Base-by-base conservation (phyloP, 2,797 vertebrate genomes). In the Lagothrix lagotricha region DNA sequence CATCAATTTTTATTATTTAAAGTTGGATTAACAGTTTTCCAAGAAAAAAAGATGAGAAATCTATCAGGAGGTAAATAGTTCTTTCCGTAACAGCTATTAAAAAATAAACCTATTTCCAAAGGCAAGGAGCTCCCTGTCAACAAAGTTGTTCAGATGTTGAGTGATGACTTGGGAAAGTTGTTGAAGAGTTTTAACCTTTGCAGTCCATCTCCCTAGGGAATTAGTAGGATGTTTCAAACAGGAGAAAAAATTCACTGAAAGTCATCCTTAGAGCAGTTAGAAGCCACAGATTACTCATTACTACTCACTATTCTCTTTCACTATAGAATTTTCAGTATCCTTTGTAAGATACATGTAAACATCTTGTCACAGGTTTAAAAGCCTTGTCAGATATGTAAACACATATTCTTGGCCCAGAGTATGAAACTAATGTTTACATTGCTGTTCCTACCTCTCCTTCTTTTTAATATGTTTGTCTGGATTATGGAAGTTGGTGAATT, bases 1-100 rank as follows among this genome's bases (percentile, higher is more conserved):
- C 6, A 44, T 70, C 5, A n/a, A 2, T 80, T 95, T 85, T 73
- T 33, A n/a, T 48, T 87, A 90, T 87, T 89, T 72, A 6, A 77
- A 61, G 1, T 41, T 22, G 15, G 9, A 64, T 79, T 90, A 87
- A 86, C 5, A 1, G 75, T 85, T 73, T 46, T 1, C 19, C 17
- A 77, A 48, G 20, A 4, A 84, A n/a, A 20, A 39, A 64, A 41
- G 20, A 75, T 9, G 30, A 90, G 20, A 72, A 91, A 39, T 64
- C 0, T 58, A 58, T 84, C 7, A 91, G 30, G 22, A 93, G 24
- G 44, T 91, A 39, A 39, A 76, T 44, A 48, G 5, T 39, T 79
- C 4, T 57, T 93, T 81, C 36, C 88, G 2, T 88, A 92, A 83
- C 2, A 89, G 28, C 36, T 94, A 90, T 50, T 20, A 93, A 77